phyloP scores from a whole-genome alignment of 2,888 invertebrate species.

The Elmis aenea region DNA sequence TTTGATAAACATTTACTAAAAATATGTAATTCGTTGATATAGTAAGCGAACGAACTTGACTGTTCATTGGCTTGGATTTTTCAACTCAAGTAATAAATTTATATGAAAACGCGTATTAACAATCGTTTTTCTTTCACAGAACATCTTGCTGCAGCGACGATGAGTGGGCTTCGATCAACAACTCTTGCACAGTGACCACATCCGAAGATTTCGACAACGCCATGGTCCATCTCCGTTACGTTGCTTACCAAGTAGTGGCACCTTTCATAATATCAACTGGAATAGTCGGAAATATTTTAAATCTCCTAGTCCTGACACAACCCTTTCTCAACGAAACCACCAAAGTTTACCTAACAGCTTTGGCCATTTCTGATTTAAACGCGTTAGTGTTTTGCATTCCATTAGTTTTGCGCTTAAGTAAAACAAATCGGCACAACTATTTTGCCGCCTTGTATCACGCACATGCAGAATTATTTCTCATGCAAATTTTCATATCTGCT shows the following conservation, averaged over 20 bases:
- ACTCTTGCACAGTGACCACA: too few relatives aligned
- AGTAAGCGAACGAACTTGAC: too few relatives aligned
- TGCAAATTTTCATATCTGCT: slow-evolving; percentile 23
- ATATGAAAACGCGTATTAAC: too few relatives aligned
- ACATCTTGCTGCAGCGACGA: too few relatives aligned
- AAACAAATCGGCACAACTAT: slow-evolving; percentile 13
- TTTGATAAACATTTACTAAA: too few relatives aligned
- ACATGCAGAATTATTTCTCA: slow-evolving; percentile 23
- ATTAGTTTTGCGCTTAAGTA: slow-evolving; percentile 22
- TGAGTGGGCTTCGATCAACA: too few relatives aligned
- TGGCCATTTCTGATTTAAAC: slow-evolving; percentile 23
- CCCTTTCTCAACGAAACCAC: slow-evolving; percentile 24
- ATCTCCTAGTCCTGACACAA: slow-evolving; percentile 20
- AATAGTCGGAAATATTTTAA: slow-evolving; percentile 24
- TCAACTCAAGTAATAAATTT: too few relatives aligned
- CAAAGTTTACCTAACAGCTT: slow-evolving; percentile 20
- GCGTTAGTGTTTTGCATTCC: slow-evolving; percentile 23
- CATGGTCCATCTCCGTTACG: slow-evolving; percentile 9
- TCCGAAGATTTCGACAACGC: slow-evolving; percentile 1
- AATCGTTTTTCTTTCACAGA: too few relatives aligned
- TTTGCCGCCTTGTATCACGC: slow-evolving; percentile 23
- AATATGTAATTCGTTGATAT: too few relatives aligned
- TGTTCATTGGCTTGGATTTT: too few relatives aligned
- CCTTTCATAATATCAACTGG: slow-evolving; percentile 21
- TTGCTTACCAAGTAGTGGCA: slow-evolving; percentile 25